Percentiles rank a stretch among this genome's conserved stretches.
These are phyloP conservation scores for Hemithea aestivaria DNA, from an alignment of 2,888 invertebrate species.

Conservation along the genomic window DNA sequence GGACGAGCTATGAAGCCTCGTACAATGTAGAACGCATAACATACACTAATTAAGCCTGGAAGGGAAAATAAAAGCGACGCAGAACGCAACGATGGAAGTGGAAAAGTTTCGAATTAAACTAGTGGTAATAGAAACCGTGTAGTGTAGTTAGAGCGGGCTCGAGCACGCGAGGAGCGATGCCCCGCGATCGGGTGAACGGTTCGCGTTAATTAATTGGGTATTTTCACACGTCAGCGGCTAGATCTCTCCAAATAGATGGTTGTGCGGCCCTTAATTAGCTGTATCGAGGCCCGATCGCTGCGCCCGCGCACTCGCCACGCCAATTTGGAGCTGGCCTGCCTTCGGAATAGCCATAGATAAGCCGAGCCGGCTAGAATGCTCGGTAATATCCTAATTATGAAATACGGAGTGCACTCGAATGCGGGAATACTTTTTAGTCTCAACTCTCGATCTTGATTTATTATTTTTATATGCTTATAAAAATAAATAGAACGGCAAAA, in stretches of 20 bases:
- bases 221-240: conserved; percentile 78
- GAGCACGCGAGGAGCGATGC: conserved; percentile 67
- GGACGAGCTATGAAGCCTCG: conserved; percentile 20
- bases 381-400: conserved; percentile 78
- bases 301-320: conserved; percentile 72
- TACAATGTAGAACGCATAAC: conserved; percentile 15
- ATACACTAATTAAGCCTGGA: conserved; percentile 11
- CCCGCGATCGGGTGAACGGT: conserved; percentile 56
- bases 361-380: conserved; percentile 62
- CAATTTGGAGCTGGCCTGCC: conserved; percentile 73
- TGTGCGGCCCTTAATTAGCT: conserved; percentile 74
- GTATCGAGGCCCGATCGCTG: conserved; percentile 69
- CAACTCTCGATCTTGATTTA: conserved; percentile 10
- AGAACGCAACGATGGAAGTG: conserved; percentile 27
- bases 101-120: conserved; percentile 47
- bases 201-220: conserved; percentile 78
- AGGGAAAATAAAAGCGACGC: conserved; percentile 17
- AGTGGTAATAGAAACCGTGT: conserved; percentile 43
- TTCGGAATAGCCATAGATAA: conserved; percentile 66
- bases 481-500: too few species aligned
- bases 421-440: conserved; percentile 42
- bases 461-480: too few species aligned
- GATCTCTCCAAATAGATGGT: conserved; percentile 78
- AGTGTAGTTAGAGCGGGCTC: conserved; percentile 43
- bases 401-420: conserved; percentile 59